These are phyloP conservation scores for Leptopilina syphax DNA, from an alignment of 2,888 invertebrate genomes.

Conservation along the genomic window DNA sequence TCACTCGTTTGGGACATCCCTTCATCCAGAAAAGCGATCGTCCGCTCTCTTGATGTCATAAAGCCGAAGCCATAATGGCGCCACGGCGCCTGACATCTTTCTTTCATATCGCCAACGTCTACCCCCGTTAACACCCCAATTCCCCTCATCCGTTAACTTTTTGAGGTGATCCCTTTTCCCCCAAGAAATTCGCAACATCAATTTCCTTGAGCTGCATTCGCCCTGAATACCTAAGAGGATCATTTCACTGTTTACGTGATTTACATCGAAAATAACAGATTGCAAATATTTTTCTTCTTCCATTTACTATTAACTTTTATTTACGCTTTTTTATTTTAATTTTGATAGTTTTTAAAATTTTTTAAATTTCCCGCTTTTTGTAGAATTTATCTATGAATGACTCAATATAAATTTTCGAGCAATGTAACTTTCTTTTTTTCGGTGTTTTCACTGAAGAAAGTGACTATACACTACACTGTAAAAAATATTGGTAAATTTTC, in stretches of 20 bases:
- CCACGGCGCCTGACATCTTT: conserved; percentile 62
- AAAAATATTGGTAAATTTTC: too few relatives aligned
- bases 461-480: too few relatives aligned
- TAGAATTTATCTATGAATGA: too few relatives aligned
- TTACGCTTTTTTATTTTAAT: too few relatives aligned
- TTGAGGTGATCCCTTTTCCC: conserved; percentile 45
- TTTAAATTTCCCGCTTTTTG: too few relatives aligned
- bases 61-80: conserved; percentile 67
- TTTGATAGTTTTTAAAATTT: too few relatives aligned
- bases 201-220: conserved; percentile 42
- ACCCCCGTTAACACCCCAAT: neutral
- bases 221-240: conserved; percentile 47
- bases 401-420: too few relatives aligned
- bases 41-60: conserved; percentile 68
- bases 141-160: conserved; percentile 11
- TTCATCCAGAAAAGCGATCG: conserved; percentile 66
- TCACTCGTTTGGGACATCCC: conserved; percentile 36
- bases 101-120: conserved; percentile 35
- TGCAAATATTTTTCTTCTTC: too few relatives aligned
- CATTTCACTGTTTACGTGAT: conserved; percentile 41
- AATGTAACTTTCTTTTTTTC: too few relatives aligned
- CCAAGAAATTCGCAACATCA: conserved; percentile 45
- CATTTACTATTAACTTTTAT: too few relatives aligned
- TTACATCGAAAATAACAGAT: conserved; percentile 21
- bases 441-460: too few relatives aligned